These are phyloP conservation scores for Cantharis nigra DNA, from an alignment of 2,888 invertebrate genomes.

Conservation along the genomic window DNA sequence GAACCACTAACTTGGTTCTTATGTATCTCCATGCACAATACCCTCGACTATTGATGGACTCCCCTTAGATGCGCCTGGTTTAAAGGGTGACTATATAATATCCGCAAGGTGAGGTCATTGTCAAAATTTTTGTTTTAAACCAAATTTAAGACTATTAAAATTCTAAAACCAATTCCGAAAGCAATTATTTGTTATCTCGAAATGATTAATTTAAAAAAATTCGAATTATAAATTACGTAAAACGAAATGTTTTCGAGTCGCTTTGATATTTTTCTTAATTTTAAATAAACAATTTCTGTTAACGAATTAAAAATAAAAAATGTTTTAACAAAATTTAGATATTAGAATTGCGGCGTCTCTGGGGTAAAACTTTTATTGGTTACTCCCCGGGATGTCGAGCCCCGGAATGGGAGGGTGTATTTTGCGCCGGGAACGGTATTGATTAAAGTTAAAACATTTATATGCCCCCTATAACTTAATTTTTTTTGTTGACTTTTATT, in stretches of 20 bases:
- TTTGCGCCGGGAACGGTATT: slow-evolving; percentile 7
- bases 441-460: slow-evolving; percentile 11
- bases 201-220: neutral
- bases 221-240: neutral
- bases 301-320: neutral
- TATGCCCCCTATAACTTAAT: slow-evolving; percentile 4
- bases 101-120: neutral
- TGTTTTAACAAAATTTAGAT: neutral
- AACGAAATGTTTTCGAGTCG: neutral
- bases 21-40: neutral
- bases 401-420: slow-evolving; percentile 1
- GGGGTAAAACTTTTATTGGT: slow-evolving; percentile 8
- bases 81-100: slow-evolving; percentile 1
- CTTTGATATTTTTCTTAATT: neutral
- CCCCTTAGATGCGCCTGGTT: slow-evolving; percentile 3
- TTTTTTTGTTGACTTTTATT: neutral
- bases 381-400: slow-evolving; percentile 1
- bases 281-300: neutral
- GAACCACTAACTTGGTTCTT: neutral
- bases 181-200: neutral
- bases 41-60: slow-evolving; percentile 3
- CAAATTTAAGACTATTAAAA: neutral
- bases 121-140: neutral
- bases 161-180: neutral
- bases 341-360: slow-evolving; percentile 1